A percentile compares a stretch with the other conserved stretches of the same genome.
phyloP scores from a whole-genome alignment of 2,888 invertebrate genomes.

The Netelia virgata region DNA sequence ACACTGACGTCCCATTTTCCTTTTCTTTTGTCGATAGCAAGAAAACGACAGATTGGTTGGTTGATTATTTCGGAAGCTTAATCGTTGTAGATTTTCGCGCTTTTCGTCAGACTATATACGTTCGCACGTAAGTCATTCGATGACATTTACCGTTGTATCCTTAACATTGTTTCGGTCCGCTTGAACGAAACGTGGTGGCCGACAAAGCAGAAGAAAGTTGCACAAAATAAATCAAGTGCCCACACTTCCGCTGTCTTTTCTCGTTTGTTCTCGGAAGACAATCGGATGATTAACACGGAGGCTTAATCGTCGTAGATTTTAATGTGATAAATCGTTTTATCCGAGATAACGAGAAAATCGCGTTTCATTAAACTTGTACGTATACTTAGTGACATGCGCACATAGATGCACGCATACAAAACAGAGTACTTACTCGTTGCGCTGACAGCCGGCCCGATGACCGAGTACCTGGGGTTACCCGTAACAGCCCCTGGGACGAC shows the following conservation, averaged over 20 bases:
- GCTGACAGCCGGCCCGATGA: slow-evolving; percentile 90
- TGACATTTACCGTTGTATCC: no score
- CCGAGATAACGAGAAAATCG: slow-evolving; percentile 64
- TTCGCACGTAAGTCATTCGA: no score
- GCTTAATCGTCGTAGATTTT: slow-evolving; percentile 38
- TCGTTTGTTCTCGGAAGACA: slow-evolving; percentile 34
- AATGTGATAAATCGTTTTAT: slow-evolving; percentile 57
- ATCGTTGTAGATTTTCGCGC: no score
- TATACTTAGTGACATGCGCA: slow-evolving; percentile 36
- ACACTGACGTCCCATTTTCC: no score
- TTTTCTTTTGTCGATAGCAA: no score
- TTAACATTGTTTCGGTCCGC: neutral
- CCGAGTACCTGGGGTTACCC: slow-evolving; percentile 85
- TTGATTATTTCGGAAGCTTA: no score
- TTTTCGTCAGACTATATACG: no score
- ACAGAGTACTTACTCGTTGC: slow-evolving; percentile 89
- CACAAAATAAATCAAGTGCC: neutral
- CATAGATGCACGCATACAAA: slow-evolving; percentile 26
- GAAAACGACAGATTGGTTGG: no score
- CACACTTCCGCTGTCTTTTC: slow-evolving; percentile 17
- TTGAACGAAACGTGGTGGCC: slow-evolving; percentile 33
- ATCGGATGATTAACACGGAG: slow-evolving; percentile 54
- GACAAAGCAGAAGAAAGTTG: slow-evolving; percentile 20
- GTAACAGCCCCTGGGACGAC: slow-evolving; percentile 83
- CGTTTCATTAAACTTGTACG: slow-evolving; percentile 60